Evolutionary conservation across 2,888 invertebrate species (phyloP).

Genomic region (Corbicula japonica): DNA sequence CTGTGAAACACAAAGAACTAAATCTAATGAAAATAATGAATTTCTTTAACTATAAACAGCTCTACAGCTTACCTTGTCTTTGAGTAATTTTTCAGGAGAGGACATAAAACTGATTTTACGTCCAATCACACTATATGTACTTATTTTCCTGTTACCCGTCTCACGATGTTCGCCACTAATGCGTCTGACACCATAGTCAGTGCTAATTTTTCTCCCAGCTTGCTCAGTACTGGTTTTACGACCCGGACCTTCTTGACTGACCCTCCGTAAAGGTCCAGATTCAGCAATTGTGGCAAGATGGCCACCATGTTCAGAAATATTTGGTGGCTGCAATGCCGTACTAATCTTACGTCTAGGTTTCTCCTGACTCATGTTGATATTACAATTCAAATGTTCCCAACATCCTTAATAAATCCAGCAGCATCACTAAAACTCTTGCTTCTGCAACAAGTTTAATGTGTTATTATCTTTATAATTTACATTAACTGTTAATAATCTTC

Average conservation of each 20-base stretch:
- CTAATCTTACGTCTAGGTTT: conserved; percentile 62
- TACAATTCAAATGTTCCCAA: background rate
- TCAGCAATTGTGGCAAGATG: conserved; percentile 59
- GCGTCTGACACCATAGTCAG: conserved; percentile 45
- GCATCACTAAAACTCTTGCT: background rate
- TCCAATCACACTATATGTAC: conserved; percentile 55
- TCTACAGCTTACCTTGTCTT: conserved; percentile 62
- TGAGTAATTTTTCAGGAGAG: conserved; percentile 47
- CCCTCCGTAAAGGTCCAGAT: conserved; percentile 45
- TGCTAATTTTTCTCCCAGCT: conserved; percentile 46
- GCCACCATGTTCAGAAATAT: conserved; percentile 47
- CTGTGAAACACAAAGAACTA: background rate
- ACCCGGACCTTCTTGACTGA: conserved; percentile 47
- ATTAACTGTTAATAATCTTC: no score
- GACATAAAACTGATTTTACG: conserved; percentile 61
- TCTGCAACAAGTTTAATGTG: no score
- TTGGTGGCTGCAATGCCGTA: conserved; percentile 56
- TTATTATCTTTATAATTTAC: no score
- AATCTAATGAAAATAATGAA: background rate
- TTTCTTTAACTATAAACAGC: no score
- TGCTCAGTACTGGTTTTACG: conserved; percentile 19
- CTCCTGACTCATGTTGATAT: conserved; percentile 50
- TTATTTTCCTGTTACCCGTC: conserved; percentile 40
- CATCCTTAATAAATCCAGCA: background rate
- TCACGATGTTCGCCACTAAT: conserved; percentile 47